Base-by-base conservation (phyloP, 2,797 vertebrate genomes). In the Squalus acanthias region DNA sequence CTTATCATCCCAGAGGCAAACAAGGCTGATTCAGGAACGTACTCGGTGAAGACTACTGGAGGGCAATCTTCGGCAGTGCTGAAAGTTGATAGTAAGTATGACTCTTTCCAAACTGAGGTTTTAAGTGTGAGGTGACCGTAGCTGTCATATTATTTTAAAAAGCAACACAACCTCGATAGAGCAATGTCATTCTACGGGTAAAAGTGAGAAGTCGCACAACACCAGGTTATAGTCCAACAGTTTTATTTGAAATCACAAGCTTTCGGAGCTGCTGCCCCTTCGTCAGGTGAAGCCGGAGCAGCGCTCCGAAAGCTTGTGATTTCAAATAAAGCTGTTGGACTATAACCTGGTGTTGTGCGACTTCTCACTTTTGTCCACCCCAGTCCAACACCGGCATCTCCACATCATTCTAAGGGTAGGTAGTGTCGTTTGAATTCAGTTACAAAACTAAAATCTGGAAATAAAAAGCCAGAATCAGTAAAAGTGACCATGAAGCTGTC, bases 41-140 rank as follows among this genome's bases (percentile, higher is more conserved):
- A 99, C 97, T 99, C 99, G 7, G 97, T 99, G 69, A 99, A 99
- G 99, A 99, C 99, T 79, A 98, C 98, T 0, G 99, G 99, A 96
- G 99, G 99, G 91, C 99, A 99, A 2, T 98, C 98, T 95, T 98
- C 99, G 96, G 98, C 98, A 95, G 98, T 97, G 6, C 97, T 99
- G 17, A 97, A 98, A 0, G 98, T 99, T 96, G 99, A 98, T 96
- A 97, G 99, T 99, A 98, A 97, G 99, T 98, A 96, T 1, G 29
- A n/a, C 46, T 3, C 29, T 46, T 74, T 53, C 5, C 1, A 50
- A 0, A 17, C 24, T 74, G 29, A 22, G 46, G 69, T 53, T 50
- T 95, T 70, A 1, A 70, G 29, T 4, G 46, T 65, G 57, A 65
- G 60, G 0, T 92, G 24, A 85, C 24, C 0, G 6, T 50, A 22